These are phyloP conservation scores for Semaprochilodus insignis DNA, from an alignment of 2,797 vertebrate species.

Conservation along the genomic window DNA sequence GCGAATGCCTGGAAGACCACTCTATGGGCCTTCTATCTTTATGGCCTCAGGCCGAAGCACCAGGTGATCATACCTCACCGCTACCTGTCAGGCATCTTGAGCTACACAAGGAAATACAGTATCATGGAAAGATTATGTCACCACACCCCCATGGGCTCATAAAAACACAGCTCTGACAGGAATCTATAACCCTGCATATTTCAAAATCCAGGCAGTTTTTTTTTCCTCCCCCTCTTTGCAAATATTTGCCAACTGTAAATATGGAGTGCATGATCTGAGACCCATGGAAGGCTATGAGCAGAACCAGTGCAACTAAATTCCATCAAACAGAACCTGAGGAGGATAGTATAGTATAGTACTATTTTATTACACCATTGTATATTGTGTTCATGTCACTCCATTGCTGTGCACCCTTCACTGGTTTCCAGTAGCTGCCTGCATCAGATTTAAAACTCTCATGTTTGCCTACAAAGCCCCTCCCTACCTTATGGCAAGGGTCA, in stretches of 20 bases:
- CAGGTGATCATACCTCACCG: constrained; percentile 46
- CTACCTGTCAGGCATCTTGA: constrained; percentile 39
- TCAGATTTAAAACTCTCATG: no score
- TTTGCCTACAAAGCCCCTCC: no score
- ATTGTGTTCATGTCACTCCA: not conserved
- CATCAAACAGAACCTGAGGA: not conserved
- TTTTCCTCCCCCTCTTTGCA: not conserved
- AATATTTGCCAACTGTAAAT: constrained; percentile 24
- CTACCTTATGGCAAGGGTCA: no score
- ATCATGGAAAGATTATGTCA: constrained; percentile 67
- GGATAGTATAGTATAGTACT: no score
- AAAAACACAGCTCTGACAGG: constrained; percentile 48
- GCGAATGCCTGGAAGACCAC: not conserved
- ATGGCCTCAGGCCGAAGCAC: constrained; percentile 9
- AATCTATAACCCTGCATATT: constrained; percentile 31
- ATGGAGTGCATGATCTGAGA: constrained; percentile 23
- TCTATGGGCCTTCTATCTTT: constrained; percentile 32
- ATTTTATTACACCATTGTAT: no score
- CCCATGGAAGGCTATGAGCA: not conserved
- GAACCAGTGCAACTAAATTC: not conserved
- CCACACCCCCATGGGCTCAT: constrained; percentile 34
- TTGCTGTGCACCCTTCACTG: no score
- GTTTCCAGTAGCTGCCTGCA: no score
- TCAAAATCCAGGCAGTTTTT: constrained; percentile 16
- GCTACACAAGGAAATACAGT: constrained; percentile 55